These are phyloP conservation scores for Clunio marinus DNA, from an alignment of 2,888 invertebrate genomes.

Conservation along the genomic window DNA sequence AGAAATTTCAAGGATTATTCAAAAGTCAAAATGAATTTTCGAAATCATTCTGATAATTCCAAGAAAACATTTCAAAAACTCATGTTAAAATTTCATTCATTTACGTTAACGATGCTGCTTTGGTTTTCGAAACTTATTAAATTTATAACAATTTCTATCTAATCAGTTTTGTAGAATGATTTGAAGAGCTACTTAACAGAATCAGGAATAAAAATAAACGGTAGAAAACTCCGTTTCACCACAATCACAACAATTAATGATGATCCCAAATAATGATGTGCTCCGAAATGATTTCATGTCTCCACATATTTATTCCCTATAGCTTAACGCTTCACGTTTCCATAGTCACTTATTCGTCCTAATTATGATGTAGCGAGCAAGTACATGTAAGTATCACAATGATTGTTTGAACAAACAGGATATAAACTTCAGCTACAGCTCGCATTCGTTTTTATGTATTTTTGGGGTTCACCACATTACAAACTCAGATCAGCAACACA, in stretches of 20 bases:
- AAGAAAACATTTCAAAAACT: no score
- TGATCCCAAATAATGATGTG: constrained; percentile 29
- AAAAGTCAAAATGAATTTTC: neutral
- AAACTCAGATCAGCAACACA: neutral
- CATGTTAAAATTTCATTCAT: no score
- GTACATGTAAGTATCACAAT: neutral
- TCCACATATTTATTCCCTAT: no score
- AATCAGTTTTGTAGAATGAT: no score
- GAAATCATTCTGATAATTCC: no score
- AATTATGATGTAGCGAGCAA: constrained; percentile 12
- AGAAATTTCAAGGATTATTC: neutral
- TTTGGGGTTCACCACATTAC: constrained; percentile 2
- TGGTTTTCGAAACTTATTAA: no score
- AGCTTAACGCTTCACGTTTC: neutral
- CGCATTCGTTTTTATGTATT: constrained; percentile 6
- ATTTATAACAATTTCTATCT: no score
- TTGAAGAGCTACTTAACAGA: no score
- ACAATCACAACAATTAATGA: constrained; percentile 25
- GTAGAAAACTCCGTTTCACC: neutral
- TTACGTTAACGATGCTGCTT: no score
- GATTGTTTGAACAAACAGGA: neutral
- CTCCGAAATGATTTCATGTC: neutral
- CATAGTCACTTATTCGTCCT: constrained; percentile 19
- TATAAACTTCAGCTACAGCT: neutral
- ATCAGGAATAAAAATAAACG: neutral